Base-by-base conservation (phyloP, 2,113 vertebrate species). In the Diglossa brunneiventris region DNA sequence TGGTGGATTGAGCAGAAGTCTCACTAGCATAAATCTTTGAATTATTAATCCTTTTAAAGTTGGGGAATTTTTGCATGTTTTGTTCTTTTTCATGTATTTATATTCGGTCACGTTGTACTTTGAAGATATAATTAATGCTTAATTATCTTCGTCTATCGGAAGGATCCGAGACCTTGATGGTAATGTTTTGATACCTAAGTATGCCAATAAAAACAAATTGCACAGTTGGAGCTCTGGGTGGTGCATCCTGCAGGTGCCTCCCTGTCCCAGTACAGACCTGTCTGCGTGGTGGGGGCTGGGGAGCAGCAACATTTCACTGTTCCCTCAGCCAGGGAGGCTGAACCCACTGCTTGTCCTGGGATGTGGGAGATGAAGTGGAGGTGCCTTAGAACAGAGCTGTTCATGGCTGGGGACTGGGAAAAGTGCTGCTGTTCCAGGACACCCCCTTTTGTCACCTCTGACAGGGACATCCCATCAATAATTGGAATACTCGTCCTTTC, bases 151-250 rank as follows among this genome's bases (percentile, higher is more conserved):
- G 10, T 95, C 33, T 85, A 14, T 85, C 53, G 79, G 83, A 93
- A 95, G 82, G 67, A 73, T 95, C 66, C 69, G 63, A 96, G 93
- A 68, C 75, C 47, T 67, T n/a, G 89, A 52, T 97, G 93, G 91
- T 47, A 72, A 72, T 96, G 90, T 95, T 97, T 96, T 95, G 89
- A 96, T 93, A 92, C 95, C 93, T 27, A 49, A 61, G 76, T 86
- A 50, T 95, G 91, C 96, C 96, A 97, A 98, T 98, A 98, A 98
- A 98, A 96, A 7, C 66, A 28, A 31, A 74, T 83, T 93, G 89
- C 90, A 52, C 83, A 89, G 92, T 58, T 55, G 95, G 88, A 89
- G 94, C 68, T 95, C 87, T 75, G 92, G 80, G 95, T 88, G 97
- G 95, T 97, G 77, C 92, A 75, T 95, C 95, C 93, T 81, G 56